These are phyloP conservation scores for Nesidiocoris tenuis DNA, from an alignment of 2,888 invertebrate genomes.

Conservation along the genomic window DNA sequence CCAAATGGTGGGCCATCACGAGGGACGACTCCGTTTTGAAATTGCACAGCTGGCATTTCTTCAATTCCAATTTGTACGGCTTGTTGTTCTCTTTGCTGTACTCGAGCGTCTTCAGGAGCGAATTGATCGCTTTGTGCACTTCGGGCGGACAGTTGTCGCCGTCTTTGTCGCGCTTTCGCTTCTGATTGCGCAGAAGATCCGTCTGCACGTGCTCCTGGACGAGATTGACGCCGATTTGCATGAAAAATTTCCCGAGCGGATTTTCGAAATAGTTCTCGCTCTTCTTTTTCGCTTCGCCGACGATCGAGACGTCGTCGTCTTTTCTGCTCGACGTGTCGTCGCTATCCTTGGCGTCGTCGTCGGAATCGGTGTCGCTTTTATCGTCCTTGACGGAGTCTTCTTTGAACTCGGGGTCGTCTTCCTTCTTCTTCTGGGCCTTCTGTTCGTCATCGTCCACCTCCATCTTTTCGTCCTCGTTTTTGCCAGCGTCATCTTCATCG, in stretches of 20 bases:
- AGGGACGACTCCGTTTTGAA: slow-evolving; percentile 84
- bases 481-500: slow-evolving; percentile 53
- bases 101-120: slow-evolving; percentile 80
- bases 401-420: slow-evolving; percentile 45
- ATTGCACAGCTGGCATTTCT: slow-evolving; percentile 84
- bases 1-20: slow-evolving; percentile 82
- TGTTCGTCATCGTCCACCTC: slow-evolving; percentile 52
- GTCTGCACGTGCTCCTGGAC: slow-evolving; percentile 91
- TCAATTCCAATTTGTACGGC: slow-evolving; percentile 71
- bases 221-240: slow-evolving; percentile 84
- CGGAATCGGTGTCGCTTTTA: slow-evolving; percentile 52
- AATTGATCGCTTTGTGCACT: slow-evolving; percentile 75
- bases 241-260: slow-evolving; percentile 85
- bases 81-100: slow-evolving; percentile 83
- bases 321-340: slow-evolving; percentile 51
- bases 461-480: slow-evolving; percentile 54
- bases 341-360: slow-evolving; percentile 51
- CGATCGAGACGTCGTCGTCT: slow-evolving; percentile 46
- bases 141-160: slow-evolving; percentile 63
- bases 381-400: slow-evolving; percentile 51
- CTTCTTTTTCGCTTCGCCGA: slow-evolving; percentile 54
- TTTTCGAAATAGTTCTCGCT: slow-evolving; percentile 77
- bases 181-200: slow-evolving; percentile 85
- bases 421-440: slow-evolving; percentile 51
- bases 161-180: slow-evolving; percentile 75